Conservation (phyloP, 2,888 invertebrate species). For the Thymelicus lineola region DNA sequence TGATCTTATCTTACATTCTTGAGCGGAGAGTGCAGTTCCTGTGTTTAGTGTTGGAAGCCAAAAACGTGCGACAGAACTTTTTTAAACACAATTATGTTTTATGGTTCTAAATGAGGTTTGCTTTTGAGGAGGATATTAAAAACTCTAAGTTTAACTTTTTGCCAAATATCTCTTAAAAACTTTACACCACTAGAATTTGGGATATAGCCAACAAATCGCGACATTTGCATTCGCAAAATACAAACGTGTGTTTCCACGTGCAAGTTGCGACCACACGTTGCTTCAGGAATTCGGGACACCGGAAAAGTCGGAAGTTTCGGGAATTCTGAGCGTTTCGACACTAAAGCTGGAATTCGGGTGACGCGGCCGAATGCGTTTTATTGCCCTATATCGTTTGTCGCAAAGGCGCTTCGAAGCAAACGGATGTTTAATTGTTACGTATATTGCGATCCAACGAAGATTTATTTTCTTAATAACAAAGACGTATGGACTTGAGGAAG, state of each 20-base stretch:
- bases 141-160: too few species aligned
- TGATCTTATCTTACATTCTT: too few species aligned
- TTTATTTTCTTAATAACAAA: slow-evolving; percentile 10
- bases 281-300: slow-evolving; percentile 63
- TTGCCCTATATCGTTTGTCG: slow-evolving; percentile 67
- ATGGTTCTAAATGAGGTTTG: too few species aligned
- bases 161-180: slow-evolving; percentile 17
- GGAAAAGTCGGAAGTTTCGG: slow-evolving; percentile 69
- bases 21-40: too few species aligned
- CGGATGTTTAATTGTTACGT: slow-evolving; percentile 46
- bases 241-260: slow-evolving; percentile 27
- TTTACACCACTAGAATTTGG: slow-evolving; percentile 35
- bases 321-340: slow-evolving; percentile 65
- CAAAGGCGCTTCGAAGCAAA: slow-evolving; percentile 43
- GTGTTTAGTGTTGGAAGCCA: too few species aligned
- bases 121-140: too few species aligned
- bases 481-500: background rate
- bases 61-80: too few species aligned
- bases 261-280: slow-evolving; percentile 57
- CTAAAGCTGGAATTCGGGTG: slow-evolving; percentile 59
- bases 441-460: slow-evolving; percentile 7
- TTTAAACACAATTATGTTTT: too few species aligned
- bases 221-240: slow-evolving; percentile 32
- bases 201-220: slow-evolving; percentile 18
- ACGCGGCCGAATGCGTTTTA: slow-evolving; percentile 63